Evolutionary conservation across 2,888 invertebrate genomes (phyloP), one percentile per base, ranked within the genome.

Genomic region (Craniophora ligustri): DNA sequence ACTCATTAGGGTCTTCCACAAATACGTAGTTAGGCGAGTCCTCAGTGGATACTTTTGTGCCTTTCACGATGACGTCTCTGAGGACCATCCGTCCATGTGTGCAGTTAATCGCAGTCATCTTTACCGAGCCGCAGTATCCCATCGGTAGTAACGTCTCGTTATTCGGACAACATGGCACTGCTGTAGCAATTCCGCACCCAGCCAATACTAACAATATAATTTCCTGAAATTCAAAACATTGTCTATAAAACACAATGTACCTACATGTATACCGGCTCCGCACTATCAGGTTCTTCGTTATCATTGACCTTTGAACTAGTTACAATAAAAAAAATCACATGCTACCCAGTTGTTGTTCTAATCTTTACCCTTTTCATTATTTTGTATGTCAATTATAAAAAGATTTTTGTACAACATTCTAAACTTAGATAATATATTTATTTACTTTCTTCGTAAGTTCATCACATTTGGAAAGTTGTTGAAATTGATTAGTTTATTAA

Each of bases 1-100:
- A 92, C 92, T 82, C 72, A 2, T 61, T 67, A 6, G 91, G 86
- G 60, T 93, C 88, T 58, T 90, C 87, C 5, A 82, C 88, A 46
- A 91, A 88, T 2, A 87, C 72, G 47, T 77, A 89, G 6, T 68
- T 73, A 0, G 91, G 90, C 0, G 90, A 62, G 53, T 93, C 92
- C 26, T 69, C 59, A 0, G 92, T 91, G 14, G 87, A 86, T 1
- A 93, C 76, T 60, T 88, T 90, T 48, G 84, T 77, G 1, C 88
- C 91, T 0, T 77, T 75, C 0, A 92, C 45, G 18, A 88, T 72
- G 10, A 89, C 74, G 16, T 93, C 86, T 30, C 67, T 82, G 0
- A 93, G 82, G 0, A 92, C 72, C 82, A 91, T 81, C 1, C 82
- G 82, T 0, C 92, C 91, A 10, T 75, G 49, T 4, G 84, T 66